Evolutionary conservation across 2,113 vertebrate species (phyloP), one percentile per base, ranked within the genome.

Genomic region (Oryzias celebensis): DNA sequence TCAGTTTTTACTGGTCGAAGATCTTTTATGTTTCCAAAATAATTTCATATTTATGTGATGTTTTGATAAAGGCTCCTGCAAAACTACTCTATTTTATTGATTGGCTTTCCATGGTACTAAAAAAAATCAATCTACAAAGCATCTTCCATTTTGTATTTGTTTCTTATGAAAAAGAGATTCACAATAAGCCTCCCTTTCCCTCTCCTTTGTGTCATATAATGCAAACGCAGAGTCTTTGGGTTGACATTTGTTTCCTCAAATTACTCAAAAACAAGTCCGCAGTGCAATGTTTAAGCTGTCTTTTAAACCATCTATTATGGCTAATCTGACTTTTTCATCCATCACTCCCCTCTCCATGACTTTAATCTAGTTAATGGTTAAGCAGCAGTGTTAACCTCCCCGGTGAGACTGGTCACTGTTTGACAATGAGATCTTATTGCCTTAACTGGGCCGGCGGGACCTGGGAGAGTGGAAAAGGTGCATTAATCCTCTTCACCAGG

Each of bases 281-380:
- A 72, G 53, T 50, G 22, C 15, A 8, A 36, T n/a, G 57, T 74
- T 76, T 62, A 52, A n/a, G 67, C 49, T 14, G 47, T 51, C 54
- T 56, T 58, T 62, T 16, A 54, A 78, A 60, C 54, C 70, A 59
- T 55, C 51, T 48, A n/a, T 20, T 6, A 48, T 18, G n/a, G 31
- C n/a, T 31, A 54, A 41, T 41, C 73, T 53, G 77, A 75, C 24
- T 13, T 48, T 61, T 64, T 64, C 59, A 64, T 78, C 78, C 48
- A 56, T 78, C 46, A 18, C 63, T 23, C 4, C 17, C 78, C 48
- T n/a, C 57, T 26, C n/a, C 20, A 50, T 36, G 36, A 83, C 69
- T 82, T 86, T 84, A 87, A 88, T 90, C 75, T 81, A 83, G 89
- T 91, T 91, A 92, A 91, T 91, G 86, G 78, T 88, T 90, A 90